phyloP scores from a whole-genome alignment of 2,113 vertebrate species.

The Empidonax alnorum region DNA sequence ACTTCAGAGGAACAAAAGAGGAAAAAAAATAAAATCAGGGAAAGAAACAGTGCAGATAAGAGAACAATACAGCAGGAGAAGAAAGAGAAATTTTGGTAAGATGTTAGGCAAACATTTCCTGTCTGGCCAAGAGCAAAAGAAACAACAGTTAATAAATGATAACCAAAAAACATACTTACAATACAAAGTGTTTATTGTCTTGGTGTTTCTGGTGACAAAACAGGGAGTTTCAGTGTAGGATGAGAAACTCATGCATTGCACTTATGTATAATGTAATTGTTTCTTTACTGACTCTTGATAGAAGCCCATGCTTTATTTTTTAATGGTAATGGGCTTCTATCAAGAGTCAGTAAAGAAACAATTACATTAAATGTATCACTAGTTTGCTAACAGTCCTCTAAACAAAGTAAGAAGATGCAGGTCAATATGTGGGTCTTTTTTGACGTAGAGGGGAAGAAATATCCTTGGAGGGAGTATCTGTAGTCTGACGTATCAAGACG shows the following conservation, averaged over 20 bases:
- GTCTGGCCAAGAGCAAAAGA: neutral
- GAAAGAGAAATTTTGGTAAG: neutral
- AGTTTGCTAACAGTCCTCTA: neutral
- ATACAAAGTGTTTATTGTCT: neutral
- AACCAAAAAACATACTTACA: neutral
- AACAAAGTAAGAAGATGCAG: neutral
- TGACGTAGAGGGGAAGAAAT: neutral
- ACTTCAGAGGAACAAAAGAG: neutral
- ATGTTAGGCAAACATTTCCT: neutral
- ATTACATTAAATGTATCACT: neutral
- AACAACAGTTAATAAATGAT: neutral
- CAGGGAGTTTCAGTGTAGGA: neutral
- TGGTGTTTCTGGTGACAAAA: neutral
- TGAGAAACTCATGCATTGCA: fast-evolving
- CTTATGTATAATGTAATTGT: too few relatives aligned
- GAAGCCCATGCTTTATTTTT: too few relatives aligned
- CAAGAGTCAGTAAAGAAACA: neutral
- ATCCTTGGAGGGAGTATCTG: neutral
- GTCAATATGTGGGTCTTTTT: neutral
- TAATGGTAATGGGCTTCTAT: neutral
- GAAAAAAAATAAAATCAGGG: neutral
- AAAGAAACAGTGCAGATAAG: neutral
- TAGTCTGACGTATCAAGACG: neutral
- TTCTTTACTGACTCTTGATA: too few relatives aligned
- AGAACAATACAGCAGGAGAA: neutral